Conservation (phyloP, 2,797 vertebrate genomes). For the Huso huso region DNA sequence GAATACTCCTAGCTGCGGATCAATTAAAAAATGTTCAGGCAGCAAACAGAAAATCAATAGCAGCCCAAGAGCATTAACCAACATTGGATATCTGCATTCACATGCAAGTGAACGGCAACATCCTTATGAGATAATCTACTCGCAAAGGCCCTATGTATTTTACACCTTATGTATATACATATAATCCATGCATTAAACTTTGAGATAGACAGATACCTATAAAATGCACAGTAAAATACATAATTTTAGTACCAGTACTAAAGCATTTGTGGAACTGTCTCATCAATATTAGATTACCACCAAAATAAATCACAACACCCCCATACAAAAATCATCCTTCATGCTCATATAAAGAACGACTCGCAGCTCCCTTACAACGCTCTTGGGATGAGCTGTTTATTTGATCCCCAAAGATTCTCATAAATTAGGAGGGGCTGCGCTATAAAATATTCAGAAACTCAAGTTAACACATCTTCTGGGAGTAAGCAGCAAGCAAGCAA, state of each 20-base stretch:
- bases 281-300: constrained; percentile 79
- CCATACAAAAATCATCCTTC: constrained; percentile 69
- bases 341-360: constrained; percentile 74
- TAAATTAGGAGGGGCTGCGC: constrained; percentile 72
- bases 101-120: too few relatives aligned
- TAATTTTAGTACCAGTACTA: constrained; percentile 41
- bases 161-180: too few relatives aligned
- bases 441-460: constrained; percentile 67
- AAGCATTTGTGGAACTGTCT: constrained; percentile 71
- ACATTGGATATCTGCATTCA: too few relatives aligned
- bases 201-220: too few relatives aligned
- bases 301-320: constrained; percentile 67
- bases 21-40: too few relatives aligned
- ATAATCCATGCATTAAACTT: too few relatives aligned
- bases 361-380: constrained; percentile 64
- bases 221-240: too few relatives aligned
- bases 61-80: too few relatives aligned
- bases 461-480: constrained; percentile 51
- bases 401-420: constrained; percentile 66
- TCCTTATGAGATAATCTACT: too few relatives aligned
- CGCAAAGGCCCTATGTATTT: too few relatives aligned
- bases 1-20: too few relatives aligned
- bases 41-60: too few relatives aligned
- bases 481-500: constrained; percentile 28
- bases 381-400: constrained; percentile 67